Evolutionary conservation across 2,113 vertebrate genomes (phyloP), one percentile per base, ranked within the genome.

Genomic region (Gorsachius goisagi): DNA sequence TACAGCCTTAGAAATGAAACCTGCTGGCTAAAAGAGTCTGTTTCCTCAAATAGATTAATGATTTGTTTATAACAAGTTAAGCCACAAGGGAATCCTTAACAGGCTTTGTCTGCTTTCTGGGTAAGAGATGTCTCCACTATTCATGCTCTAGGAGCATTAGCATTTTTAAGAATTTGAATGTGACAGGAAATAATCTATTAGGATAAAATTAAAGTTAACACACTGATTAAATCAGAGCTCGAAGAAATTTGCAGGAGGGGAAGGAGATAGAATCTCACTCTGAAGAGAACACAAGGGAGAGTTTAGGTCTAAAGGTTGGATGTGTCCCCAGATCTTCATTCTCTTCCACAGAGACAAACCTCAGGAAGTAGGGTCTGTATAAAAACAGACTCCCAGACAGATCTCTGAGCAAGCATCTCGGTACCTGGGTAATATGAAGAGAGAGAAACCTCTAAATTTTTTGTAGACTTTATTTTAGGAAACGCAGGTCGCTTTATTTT

Each of bases 21-120:
- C 56, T 90, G 45, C 67, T 86, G 63, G 27, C 82, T 88, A 26
- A 39, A 88, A 89, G 74, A 88, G 23, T 50, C 52, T 9, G 22
- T 93, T 95, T 93, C 76, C 83, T 86, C 83, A 80, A 81, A 93
- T 3, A 92, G 58, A 85, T 66, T 53, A 74, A 95, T 84, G 68
- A 59, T 74, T 94, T 97, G 83, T 94, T 92, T 93, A 67, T 45
- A 88, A 62, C 20, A 50, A 81, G 37, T 80, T 58, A 84, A 90
- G 50, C n/a, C 86, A 84, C 76, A 63, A 63, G 86, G 86, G 89
- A 93, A 81, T 77, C 60, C 68, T 90, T 74, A 87, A 33, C 23
- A 86, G 60, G 64, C 69, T 95, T 74, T 63, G 6, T 68, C 83
- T 80, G 83, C 60, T 93, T 86, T 92, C 55, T 52, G 80, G 26